A percentile compares a stretch with the other conserved stretches of the same genome.
Conservation (phyloP, 1,140 invertebrate species). For the Uloborus diversus region DNA sequence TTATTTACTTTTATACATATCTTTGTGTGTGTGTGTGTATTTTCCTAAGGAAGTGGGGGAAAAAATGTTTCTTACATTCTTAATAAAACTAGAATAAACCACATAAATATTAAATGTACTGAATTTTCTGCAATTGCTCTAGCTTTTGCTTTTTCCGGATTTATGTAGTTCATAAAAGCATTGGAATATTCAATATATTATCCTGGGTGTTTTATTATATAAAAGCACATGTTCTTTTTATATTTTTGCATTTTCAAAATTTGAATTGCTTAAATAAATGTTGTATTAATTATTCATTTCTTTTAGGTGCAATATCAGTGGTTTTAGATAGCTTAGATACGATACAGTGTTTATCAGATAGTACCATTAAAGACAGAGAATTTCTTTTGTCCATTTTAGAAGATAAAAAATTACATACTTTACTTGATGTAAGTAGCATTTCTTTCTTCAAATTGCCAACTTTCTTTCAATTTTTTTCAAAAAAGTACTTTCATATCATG, state of each 20-base stretch:
- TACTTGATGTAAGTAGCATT: constrained; percentile 53
- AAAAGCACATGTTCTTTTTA: no score
- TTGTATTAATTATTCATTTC: not conserved
- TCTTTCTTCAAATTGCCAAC: no score
- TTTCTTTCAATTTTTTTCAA: not conserved
- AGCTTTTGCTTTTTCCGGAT: not conserved
- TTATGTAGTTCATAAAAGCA: no score
- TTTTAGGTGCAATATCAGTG: constrained; percentile 79
- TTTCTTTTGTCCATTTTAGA: constrained; percentile 51
- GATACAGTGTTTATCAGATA: constrained; percentile 79
- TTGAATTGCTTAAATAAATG: not conserved
- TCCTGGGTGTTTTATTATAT: no score
- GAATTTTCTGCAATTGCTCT: not conserved
- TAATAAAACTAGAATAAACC: no score
- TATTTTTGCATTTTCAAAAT: not conserved
- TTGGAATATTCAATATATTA: no score
- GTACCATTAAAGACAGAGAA: constrained; percentile 45
- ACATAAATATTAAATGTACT: no score
- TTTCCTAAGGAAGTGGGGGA: no score
- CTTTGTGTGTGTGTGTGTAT: no score
- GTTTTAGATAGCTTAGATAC: constrained; percentile 94
- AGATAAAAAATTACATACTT: constrained; percentile 43
- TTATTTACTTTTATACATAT: no score
- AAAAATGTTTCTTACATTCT: no score
- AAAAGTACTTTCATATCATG: no score